These are phyloP conservation scores for Muraenolepis orangiensis DNA, from an alignment of 2,797 vertebrate species.

Conservation along the genomic window DNA sequence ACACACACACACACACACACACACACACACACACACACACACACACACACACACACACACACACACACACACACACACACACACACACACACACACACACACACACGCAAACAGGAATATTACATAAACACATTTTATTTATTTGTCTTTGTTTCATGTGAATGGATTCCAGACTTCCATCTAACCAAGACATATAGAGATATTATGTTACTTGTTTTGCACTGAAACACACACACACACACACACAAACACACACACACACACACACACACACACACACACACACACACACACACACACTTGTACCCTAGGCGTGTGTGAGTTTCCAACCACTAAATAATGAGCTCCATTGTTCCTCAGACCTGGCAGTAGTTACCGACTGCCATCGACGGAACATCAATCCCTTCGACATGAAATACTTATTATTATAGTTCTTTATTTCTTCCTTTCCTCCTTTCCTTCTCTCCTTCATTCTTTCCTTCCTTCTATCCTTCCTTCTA, in stretches of 20 bases:
- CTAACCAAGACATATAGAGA: neutral
- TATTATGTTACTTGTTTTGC: too few species aligned
- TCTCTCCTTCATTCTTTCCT: neutral
- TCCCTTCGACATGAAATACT: neutral
- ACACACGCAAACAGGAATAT: constrained; percentile 7
- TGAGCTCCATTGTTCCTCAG: neutral
- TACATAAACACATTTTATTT: constrained; percentile 23
- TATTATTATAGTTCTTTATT: neutral
- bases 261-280: constrained; percentile 10
- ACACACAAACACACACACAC: constrained; percentile 3
- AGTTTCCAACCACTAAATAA: neutral
- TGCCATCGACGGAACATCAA: neutral
- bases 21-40: constrained; percentile 20
- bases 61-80: constrained; percentile 23
- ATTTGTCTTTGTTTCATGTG: constrained; percentile 54
- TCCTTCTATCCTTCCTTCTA: neutral
- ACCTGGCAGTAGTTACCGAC: neutral
- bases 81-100: constrained; percentile 43
- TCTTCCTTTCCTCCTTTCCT: constrained; percentile 13
- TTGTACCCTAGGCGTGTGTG: neutral
- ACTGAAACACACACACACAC: constrained; percentile 6
- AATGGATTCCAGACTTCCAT: constrained; percentile 64
- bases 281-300: constrained; percentile 4
- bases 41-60: constrained; percentile 16
- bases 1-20: constrained; percentile 12